Base-by-base conservation (phyloP, 2,797 vertebrate species). In the Diglossa cyanea region DNA sequence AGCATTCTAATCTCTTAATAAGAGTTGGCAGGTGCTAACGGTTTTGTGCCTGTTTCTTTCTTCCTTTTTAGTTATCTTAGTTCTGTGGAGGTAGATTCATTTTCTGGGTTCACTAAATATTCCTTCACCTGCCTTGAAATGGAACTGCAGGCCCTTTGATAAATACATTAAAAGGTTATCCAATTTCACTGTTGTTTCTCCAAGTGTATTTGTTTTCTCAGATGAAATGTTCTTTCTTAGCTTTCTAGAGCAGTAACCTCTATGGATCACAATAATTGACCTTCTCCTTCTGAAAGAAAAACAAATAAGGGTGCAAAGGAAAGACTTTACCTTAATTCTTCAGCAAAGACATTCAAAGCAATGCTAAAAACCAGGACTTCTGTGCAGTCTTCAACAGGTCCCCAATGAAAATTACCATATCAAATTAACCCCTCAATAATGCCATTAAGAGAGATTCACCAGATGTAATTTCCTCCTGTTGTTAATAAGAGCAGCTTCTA, bases 1-100 rank as follows among this genome's bases (percentile, higher is more conserved):
- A 95, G 78, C 39, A 86, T 82, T 90, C 62, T 89, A 94, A 93
- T 94, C 93, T 95, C 85, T 96, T 96, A 91, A 88, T 82, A 97
- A 93, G 82, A 91, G 71, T 78, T 95, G 91, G 82, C 85, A 96
- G 79, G 77, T 93, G 76, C 45, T 92, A 90, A 91, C 55, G 0
- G 66, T 72, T 84, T 96, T 92, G 51, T 3, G 6, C 83, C 68
- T 57, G 55, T 88, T 95, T 94, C 74, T 67, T 77, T 91, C 47
- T 89, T 44, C 51, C 60, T 58, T 94, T 91, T 93, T 2, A 1
- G 86, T 72, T 92, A 86, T 92, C 91, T 86, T 37, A 45, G 71
- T 85, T 74, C 57, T 91, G 67, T 73, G 51, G 48, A 89, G 67
- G 37, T 77, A 86, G 67, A 83, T 93, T 92, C 17, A 75, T 96